Evolutionary conservation across 2,797 vertebrate genomes (phyloP), one percentile per base, ranked within the genome.

Genomic region (Micrastur ruficollis): DNA sequence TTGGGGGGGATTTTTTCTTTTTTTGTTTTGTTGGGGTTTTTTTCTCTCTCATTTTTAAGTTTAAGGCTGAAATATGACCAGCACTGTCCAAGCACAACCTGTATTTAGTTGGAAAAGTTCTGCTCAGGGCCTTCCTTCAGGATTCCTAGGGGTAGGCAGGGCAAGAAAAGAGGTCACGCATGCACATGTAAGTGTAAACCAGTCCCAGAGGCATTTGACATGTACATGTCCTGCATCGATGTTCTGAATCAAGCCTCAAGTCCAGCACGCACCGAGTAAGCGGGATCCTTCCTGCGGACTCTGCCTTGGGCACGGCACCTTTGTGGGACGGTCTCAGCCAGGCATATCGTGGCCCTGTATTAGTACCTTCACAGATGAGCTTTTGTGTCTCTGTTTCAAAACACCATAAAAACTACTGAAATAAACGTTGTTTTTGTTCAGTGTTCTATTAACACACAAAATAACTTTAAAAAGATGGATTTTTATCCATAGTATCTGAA

Each of bases 161-260:
- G 55, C 36, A 21, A 46, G 19, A 46, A 17, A 56, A 74, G 36
- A 56, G 18, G n/a, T 50, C 36, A 20, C 32, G 62, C 49, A 10
- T 82, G 15, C 11, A 8, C 2, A 2, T 19, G 13, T n/a, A 59
- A 34, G 19, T 8, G 5, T 61, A 5, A 67, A 34, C 7, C 9
- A 31, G 56, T 81, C 31, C 23, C 53, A 65, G 63, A 52, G 61
- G 9, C 19, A 17, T 68, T 71, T 59, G 31, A 14, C 1, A 0
- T 1, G 0, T 63, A 20, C 3, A 1, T 5, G 0, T 86, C 32
- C 42, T 61, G 17, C 32, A 21, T 18, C 1, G 44, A 2, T 52
- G 13, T 56, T 68, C 34, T 72, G 23, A 34, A 6, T 79, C 42
- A 72, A 86, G 36, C 61, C 29, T 32, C 3, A 66, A 71, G 18